phyloP scores from a whole-genome alignment of 1,140 invertebrate species.

The Latrodectus geometricus region DNA sequence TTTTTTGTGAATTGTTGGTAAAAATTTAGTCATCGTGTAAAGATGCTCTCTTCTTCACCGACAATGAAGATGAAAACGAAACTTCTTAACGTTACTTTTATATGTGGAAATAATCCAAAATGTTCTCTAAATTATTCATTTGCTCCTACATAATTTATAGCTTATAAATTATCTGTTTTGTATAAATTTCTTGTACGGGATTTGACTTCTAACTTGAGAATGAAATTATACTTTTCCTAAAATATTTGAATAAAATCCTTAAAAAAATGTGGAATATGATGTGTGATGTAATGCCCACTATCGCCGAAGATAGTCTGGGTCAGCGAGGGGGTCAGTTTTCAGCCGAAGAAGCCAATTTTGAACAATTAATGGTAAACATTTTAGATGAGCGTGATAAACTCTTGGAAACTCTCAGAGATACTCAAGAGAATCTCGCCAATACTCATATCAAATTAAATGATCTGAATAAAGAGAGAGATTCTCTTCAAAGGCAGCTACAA shows the following conservation, averaged over 20 bases:
- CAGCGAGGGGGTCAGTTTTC: slow-evolving; percentile 68
- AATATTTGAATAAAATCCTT: neutral
- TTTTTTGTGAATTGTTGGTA: too few relatives aligned
- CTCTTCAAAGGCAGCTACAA: slow-evolving; percentile 91
- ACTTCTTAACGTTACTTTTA: neutral
- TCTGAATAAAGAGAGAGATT: slow-evolving; percentile 94
- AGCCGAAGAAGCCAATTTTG: slow-evolving; percentile 97
- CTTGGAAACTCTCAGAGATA: slow-evolving; percentile 94
- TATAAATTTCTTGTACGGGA: too few relatives aligned
- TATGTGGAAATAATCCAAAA: neutral
- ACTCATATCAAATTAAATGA: slow-evolving; percentile 87
- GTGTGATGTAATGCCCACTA: slow-evolving; percentile 99
- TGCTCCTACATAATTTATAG: neutral
- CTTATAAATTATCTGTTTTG: too few relatives aligned
- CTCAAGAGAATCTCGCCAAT: slow-evolving; percentile 89
- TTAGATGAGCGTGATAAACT: slow-evolving; percentile 98
- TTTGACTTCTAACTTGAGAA: too few relatives aligned
- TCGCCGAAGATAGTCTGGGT: slow-evolving; percentile 86
- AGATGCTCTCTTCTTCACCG: neutral
- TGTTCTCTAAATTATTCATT: neutral
- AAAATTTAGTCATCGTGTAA: too few relatives aligned
- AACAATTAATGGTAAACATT: slow-evolving; percentile 99
- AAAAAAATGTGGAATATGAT: slow-evolving; percentile 96
- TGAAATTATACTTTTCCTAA: too few relatives aligned
- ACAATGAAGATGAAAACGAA: neutral